These are phyloP conservation scores for Pterobdella sp. DNA, from an alignment of 2,888 invertebrate species.

Conservation along the genomic window DNA sequence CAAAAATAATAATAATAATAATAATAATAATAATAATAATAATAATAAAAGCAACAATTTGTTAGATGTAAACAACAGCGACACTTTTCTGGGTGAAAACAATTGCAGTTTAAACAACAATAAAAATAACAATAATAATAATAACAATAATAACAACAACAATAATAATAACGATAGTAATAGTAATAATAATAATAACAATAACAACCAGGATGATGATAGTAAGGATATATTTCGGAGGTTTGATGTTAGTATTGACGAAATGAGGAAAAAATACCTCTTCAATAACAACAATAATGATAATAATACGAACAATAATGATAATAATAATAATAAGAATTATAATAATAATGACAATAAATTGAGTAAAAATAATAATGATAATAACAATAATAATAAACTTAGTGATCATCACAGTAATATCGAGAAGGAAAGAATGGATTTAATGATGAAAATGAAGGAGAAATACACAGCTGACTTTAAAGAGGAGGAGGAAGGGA, in stretches of 20 bases:
- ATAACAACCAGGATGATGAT: not conserved
- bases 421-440: no score
- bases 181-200: not conserved
- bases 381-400: not conserved
- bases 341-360: not conserved
- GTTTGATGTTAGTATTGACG: no score
- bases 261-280: no score
- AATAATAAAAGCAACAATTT: not conserved
- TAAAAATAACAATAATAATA: not conserved
- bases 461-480: no score
- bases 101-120: not conserved
- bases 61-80: not conserved
- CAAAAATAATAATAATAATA: no score
- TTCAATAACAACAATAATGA: not conserved
- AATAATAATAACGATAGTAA: not conserved
- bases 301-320: not conserved
- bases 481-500: no score
- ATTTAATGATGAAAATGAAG: no score
- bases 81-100: not conserved
- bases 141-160: not conserved
- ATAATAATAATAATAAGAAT: not conserved
- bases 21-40: not conserved
- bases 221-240: no score
- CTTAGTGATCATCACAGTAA: not conserved
- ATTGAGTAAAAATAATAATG: not conserved